Conservation (phyloP, 2,888 invertebrate species). For the Cosmopolites sordidus region DNA sequence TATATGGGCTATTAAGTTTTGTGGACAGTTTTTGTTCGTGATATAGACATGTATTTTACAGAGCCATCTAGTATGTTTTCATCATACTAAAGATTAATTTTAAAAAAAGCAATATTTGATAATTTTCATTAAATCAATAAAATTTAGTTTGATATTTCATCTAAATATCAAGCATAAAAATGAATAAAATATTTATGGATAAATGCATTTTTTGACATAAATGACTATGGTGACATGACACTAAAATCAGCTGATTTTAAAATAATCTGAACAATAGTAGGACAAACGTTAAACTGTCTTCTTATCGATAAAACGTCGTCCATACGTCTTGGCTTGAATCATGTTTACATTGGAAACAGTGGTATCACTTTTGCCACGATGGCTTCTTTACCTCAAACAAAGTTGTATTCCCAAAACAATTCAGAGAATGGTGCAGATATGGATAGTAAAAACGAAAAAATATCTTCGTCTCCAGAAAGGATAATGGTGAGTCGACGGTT, state of each 20-base stretch:
- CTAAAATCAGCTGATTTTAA: not conserved
- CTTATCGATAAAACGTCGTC: not conserved
- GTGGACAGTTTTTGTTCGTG: too few species aligned
- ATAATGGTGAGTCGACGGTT: conserved; percentile 4
- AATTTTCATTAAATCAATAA: not conserved
- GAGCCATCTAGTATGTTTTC: too few species aligned
- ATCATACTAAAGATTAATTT: too few species aligned
- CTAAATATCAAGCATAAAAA: too few species aligned
- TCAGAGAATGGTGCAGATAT: conserved; percentile 33
- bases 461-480: conserved; percentile 17
- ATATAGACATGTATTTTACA: too few species aligned
- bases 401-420: conserved; percentile 30
- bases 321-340: not conserved
- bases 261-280: not conserved
- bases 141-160: too few species aligned
- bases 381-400: conserved; percentile 36
- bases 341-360: conserved; percentile 1
- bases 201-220: not conserved
- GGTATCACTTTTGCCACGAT: conserved; percentile 37
- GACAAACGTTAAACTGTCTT: not conserved
- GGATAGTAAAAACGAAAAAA: conserved; percentile 33
- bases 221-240: not conserved
- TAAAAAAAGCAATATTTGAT: not conserved
- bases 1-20: too few species aligned
- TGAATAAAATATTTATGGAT: too few species aligned